phyloP scores from a whole-genome alignment of 2,888 invertebrate species.

The Netelia virgata region DNA sequence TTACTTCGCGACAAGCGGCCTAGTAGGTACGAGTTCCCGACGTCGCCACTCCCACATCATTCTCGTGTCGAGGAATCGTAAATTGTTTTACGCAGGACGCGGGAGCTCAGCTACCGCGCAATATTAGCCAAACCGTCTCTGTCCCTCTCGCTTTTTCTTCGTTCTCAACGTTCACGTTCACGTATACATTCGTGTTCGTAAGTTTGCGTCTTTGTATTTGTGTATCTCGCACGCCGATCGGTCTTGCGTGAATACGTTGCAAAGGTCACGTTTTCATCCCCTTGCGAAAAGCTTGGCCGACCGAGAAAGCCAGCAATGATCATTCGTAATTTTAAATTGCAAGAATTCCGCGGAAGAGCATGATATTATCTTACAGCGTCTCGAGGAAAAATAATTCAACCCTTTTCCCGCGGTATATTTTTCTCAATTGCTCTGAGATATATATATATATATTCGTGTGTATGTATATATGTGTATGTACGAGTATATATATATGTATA shows the following conservation, averaged over 20 bases:
- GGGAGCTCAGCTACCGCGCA: slow-evolving; percentile 41
- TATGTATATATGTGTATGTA: not conserved
- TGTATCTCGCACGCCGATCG: not conserved
- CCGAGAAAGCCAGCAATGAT: slow-evolving; percentile 15
- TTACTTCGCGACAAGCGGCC: slow-evolving; percentile 49
- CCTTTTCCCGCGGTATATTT: not conserved
- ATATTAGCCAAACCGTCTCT: not conserved
- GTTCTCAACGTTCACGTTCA: not conserved
- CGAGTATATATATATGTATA: not conserved
- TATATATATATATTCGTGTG: not conserved
- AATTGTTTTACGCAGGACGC: slow-evolving; percentile 57
- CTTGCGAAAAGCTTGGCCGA: not conserved
- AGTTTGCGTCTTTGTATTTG: not conserved
- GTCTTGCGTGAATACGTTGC: not conserved
- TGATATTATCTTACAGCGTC: slow-evolving; percentile 8
- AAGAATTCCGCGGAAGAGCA: slow-evolving; percentile 4
- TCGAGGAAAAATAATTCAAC: slow-evolving; percentile 1
- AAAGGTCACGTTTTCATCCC: slow-evolving; percentile 7
- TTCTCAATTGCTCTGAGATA: slow-evolving; percentile 23
- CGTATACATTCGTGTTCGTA: too few relatives aligned
- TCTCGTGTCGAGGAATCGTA: slow-evolving; percentile 63
- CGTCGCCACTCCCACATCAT: slow-evolving; percentile 63
- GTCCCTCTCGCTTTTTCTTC: not conserved
- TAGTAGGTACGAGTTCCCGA: slow-evolving; percentile 32
- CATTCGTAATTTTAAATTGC: slow-evolving; percentile 26